Evolutionary conservation across 2,888 invertebrate genomes (phyloP).

Genomic region (Apomyelois bistriatella): DNA sequence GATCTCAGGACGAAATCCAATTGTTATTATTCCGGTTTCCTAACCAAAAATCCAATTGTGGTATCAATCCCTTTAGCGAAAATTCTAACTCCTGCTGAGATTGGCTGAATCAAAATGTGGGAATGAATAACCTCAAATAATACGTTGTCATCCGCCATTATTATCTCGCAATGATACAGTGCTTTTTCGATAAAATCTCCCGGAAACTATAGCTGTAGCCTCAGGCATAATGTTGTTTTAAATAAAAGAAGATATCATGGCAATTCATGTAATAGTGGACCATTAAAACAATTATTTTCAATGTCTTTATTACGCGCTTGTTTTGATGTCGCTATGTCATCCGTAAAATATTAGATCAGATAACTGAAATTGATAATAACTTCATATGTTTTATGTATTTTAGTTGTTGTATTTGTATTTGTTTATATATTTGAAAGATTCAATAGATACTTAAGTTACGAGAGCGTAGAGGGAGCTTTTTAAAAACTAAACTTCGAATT

Average conservation of each 20-base stretch:
- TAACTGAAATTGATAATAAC: slow-evolving; percentile 54
- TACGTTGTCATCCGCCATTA: slow-evolving; percentile 78
- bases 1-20: slow-evolving; percentile 76
- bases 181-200: slow-evolving; percentile 74
- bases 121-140: slow-evolving; percentile 76
- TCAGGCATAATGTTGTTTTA: slow-evolving; percentile 51
- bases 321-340: slow-evolving; percentile 47
- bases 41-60: slow-evolving; percentile 80
- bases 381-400: no score
- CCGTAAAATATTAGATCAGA: slow-evolving; percentile 51
- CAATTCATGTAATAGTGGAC: slow-evolving; percentile 48
- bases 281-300: slow-evolving; percentile 63
- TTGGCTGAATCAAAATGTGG: slow-evolving; percentile 67
- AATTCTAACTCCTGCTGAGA: slow-evolving; percentile 72
- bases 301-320: slow-evolving; percentile 61
- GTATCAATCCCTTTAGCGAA: slow-evolving; percentile 65
- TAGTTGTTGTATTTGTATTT: no score
- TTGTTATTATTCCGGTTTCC: slow-evolving; percentile 78
- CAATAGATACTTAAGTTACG: no score
- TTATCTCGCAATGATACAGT: slow-evolving; percentile 78
- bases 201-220: slow-evolving; percentile 42
- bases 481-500: no score
- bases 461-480: no score
- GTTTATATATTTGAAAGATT: slow-evolving; percentile 23
- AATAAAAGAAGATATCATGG: slow-evolving; percentile 65